Conservation (phyloP, 2,113 vertebrate genomes). For the Odobenus rosmarus region DNA sequence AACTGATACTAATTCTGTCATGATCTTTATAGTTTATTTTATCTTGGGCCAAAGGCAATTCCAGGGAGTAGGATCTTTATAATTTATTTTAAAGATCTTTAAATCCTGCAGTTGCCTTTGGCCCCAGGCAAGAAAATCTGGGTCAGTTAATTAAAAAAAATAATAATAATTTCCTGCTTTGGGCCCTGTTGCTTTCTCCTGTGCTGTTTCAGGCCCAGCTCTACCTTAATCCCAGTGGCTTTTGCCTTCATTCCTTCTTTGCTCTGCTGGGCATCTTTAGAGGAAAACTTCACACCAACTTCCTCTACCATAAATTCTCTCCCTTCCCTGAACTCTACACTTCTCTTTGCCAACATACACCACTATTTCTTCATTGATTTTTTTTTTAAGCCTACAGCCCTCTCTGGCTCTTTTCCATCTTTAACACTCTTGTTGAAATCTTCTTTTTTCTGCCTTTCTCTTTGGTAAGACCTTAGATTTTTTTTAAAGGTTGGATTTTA, state of each 20-base stretch:
- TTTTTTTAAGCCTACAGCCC: slow-evolving; percentile 50
- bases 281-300: slow-evolving; percentile 80
- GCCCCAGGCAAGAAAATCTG: slow-evolving; percentile 52
- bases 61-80: neutral
- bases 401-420: slow-evolving; percentile 64
- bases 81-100: slow-evolving; percentile 56
- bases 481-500: slow-evolving; percentile 38
- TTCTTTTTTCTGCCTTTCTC: slow-evolving; percentile 30
- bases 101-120: slow-evolving; percentile 54
- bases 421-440: slow-evolving; percentile 60
- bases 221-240: slow-evolving; percentile 24
- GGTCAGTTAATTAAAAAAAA: slow-evolving; percentile 6
- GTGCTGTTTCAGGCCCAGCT: neutral
- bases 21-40: slow-evolving; percentile 26
- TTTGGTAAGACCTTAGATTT: slow-evolving; percentile 49
- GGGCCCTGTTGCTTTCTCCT: neutral
- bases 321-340: slow-evolving; percentile 63
- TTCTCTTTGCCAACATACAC: slow-evolving; percentile 75
- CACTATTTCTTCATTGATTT: slow-evolving; percentile 23
- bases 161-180: neutral
- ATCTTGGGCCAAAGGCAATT: neutral
- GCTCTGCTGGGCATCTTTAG: slow-evolving; percentile 73
- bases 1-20: neutral
- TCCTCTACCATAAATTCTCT: slow-evolving; percentile 77
- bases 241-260: slow-evolving; percentile 59